Evolutionary conservation across 2,797 vertebrate genomes (phyloP).

Genomic region (Novumbra hubbsi): DNA sequence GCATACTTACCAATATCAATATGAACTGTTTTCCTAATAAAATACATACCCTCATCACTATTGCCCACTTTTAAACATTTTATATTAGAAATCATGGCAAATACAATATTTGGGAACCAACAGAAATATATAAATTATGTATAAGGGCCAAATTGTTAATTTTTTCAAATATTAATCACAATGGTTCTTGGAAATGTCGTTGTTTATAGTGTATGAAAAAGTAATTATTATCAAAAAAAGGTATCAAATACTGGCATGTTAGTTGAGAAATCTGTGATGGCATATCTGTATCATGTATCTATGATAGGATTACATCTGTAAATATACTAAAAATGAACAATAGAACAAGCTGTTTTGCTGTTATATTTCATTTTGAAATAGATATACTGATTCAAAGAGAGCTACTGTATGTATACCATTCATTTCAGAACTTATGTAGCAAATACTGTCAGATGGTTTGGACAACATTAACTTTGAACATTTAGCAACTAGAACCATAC

Average conservation of each 20-base stretch:
- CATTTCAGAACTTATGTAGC: constrained; percentile 3
- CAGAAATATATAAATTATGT: constrained; percentile 66
- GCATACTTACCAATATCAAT: neutral
- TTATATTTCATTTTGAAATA: constrained; percentile 25
- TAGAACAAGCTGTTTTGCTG: constrained; percentile 13
- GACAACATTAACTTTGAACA: constrained; percentile 36
- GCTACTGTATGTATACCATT: neutral
- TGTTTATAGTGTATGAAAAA: neutral
- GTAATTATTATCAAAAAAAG: neutral
- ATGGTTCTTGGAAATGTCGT: neutral
- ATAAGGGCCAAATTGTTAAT: neutral
- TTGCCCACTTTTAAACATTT: constrained; percentile 25
- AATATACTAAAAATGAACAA: constrained; percentile 26
- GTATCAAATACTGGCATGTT: neutral
- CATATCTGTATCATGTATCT: neutral
- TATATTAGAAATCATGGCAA: constrained; percentile 44
- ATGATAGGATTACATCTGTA: neutral
- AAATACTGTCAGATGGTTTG: constrained; percentile 32
- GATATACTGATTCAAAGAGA: constrained; percentile 17
- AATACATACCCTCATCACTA: neutral
- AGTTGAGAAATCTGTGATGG: neutral
- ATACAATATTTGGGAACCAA: constrained; percentile 58
- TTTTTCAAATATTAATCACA: neutral
- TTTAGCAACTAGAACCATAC: constrained; percentile 41
- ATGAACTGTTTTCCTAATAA: neutral